phyloP scores from a whole-genome alignment of 35 echinoderm and acorn worm genomes.

The Stichopus chloronotus region DNA sequence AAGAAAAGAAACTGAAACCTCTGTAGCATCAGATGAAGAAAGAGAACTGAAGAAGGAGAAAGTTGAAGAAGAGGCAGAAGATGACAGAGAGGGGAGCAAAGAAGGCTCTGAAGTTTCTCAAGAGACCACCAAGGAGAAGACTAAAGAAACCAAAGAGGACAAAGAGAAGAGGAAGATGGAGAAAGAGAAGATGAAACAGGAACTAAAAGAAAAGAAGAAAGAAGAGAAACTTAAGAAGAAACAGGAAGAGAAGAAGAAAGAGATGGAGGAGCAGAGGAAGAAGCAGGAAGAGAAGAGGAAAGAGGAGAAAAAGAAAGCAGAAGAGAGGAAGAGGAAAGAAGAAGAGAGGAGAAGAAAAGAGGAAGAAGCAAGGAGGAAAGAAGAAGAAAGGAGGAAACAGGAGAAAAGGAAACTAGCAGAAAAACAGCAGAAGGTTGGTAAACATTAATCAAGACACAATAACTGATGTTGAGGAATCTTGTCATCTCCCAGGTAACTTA shows the following conservation, averaged over 20 bases:
- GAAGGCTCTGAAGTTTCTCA: conserved; percentile 3
- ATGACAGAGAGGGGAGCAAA: conserved; percentile 31
- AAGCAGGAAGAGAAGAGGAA: conserved; percentile 72
- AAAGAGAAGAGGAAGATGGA: conserved; percentile 34
- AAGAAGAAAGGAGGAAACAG: conserved; percentile 71
- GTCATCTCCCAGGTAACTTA: too few relatives aligned
- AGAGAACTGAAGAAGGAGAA: conserved; percentile 39
- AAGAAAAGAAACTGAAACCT: conserved; percentile 54
- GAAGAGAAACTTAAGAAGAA: conserved; percentile 76
- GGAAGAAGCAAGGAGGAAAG: conserved; percentile 65
- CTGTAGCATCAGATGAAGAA: conserved; percentile 32
- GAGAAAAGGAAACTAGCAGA: conserved; percentile 80
- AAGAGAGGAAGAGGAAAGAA: conserved; percentile 51
- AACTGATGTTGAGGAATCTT: neutral
- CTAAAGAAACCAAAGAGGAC: conserved; percentile 11
- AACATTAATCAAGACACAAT: neutral
- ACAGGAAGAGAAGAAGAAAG: conserved; percentile 78
- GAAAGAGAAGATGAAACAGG: conserved; percentile 41
- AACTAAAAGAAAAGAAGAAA: conserved; percentile 61
- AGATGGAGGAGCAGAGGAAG: conserved; percentile 71
- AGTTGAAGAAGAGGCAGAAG: conserved; percentile 35
- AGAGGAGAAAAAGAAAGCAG: conserved; percentile 46
- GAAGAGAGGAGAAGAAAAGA: conserved; percentile 60
- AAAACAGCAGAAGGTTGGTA: conserved; percentile 67
- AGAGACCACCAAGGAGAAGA: neutral